A percentile compares a stretch with the other conserved stretches of the same genome.
Evolutionary conservation across 2,113 vertebrate species (phyloP).

Genomic region (Anolis carolinensis): DNA sequence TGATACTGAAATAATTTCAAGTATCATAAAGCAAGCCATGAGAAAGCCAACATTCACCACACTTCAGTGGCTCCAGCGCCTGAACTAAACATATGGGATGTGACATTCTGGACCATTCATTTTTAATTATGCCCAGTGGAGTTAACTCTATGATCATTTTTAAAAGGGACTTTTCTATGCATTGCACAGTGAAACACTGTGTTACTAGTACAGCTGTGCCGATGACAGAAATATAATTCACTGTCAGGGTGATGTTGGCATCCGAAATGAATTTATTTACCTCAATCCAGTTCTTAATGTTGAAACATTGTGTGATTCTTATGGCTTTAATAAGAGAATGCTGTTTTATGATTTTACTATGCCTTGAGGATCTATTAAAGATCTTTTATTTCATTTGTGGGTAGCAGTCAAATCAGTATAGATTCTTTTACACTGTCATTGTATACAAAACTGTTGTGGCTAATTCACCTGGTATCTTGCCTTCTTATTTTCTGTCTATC

Average conservation of each 20-base stretch:
- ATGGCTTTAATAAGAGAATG: not conserved
- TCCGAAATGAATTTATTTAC: not conserved
- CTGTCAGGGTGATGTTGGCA: not conserved
- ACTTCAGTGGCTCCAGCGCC: not conserved
- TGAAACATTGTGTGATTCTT: not conserved
- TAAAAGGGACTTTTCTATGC: not conserved
- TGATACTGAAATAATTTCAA: slow-evolving; percentile 5
- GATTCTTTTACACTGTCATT: too few species aligned
- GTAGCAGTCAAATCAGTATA: too few species aligned
- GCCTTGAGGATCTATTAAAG: too few species aligned
- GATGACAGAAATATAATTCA: not conserved
- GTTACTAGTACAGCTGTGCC: not conserved
- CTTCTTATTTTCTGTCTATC: too few species aligned
- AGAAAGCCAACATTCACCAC: slow-evolving; percentile 20
- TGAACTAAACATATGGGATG: not conserved
- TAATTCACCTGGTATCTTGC: too few species aligned
- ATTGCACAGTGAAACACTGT: not conserved
- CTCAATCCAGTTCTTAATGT: not conserved
- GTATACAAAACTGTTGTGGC: too few species aligned
- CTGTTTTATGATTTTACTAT: not conserved
- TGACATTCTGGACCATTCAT: slow-evolving; percentile 32
- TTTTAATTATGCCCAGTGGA: not conserved
- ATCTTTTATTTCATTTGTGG: too few species aligned
- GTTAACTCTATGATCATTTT: not conserved
- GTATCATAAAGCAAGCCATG: slow-evolving; percentile 11